phyloP scores from a whole-genome alignment of 2,888 invertebrate species.

The Chloroclysta siterata region DNA sequence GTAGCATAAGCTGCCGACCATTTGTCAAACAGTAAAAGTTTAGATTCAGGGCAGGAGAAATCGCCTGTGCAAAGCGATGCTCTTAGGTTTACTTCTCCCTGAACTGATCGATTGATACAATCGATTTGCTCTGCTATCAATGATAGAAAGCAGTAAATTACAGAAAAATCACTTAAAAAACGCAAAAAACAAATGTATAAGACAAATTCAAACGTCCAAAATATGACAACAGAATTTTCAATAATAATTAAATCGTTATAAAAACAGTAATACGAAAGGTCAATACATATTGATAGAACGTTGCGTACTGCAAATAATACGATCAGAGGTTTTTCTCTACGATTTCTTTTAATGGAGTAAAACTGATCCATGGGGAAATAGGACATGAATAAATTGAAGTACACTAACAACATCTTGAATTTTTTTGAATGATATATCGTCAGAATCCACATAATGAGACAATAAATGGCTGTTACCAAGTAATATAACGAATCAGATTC shows the following conservation, averaged over 20 bases:
- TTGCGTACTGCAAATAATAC: not conserved
- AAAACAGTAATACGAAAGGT: not conserved
- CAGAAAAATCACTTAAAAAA: conserved; percentile 2
- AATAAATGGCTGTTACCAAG: not conserved
- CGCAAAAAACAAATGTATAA: conserved; percentile 1
- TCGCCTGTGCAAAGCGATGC: not conserved
- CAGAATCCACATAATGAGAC: conserved; percentile 1
- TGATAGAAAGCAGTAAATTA: conserved; percentile 18
- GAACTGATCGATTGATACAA: conserved; percentile 22
- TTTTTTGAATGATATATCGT: conserved; percentile 14
- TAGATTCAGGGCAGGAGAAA: not conserved
- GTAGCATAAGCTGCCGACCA: conserved; percentile 28
- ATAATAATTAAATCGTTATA: not conserved
- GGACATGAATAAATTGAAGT: conserved; percentile 5
- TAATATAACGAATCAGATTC: conserved; percentile 1
- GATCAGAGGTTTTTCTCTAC: not conserved
- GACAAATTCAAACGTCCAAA: not conserved
- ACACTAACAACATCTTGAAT: conserved; percentile 13
- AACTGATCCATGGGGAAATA: conserved; percentile 17
- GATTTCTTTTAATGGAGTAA: not conserved
- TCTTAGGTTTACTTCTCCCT: conserved; percentile 8
- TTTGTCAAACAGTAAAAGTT: conserved; percentile 11
- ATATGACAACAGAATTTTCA: not conserved
- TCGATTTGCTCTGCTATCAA: conserved; percentile 10
- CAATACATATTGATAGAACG: not conserved